Evolutionary conservation across 2,888 invertebrate genomes (phyloP), one percentile per base, ranked within the genome.

Genomic region (Macrophya alboannulata): DNA sequence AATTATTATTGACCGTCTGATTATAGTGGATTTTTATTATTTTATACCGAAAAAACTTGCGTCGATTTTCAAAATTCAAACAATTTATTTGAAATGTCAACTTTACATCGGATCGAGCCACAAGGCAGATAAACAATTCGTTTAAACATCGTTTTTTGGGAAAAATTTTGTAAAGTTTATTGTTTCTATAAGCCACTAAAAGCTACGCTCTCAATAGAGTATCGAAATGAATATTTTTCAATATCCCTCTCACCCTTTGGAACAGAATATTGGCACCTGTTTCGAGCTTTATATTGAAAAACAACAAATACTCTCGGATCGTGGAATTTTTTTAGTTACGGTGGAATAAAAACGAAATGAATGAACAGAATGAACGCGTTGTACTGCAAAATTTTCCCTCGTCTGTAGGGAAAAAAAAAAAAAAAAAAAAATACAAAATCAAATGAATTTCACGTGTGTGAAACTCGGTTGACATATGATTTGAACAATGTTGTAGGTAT

Each of bases 1-100:
- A n/a, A 62, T 43, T 81, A 77, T 43, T 15, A 59, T 51, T n/a
- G 43, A 79, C 9, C 45, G 45, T 74, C 21, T 31, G 25, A 74
- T 72, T 72, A 21, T 6, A 17, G 12, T 25, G 43, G 43, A 9
- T 21, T 3, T 21, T 45, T 45, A 74, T 21, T 74, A 45, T 45
- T 45, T 25, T 4, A 17, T 45, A 25, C 31, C 17, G 31, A 31
- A 68, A 15, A 68, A 68, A 37, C 37, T 37, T 1, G 15, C 25
- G 12, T 25, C 10, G 10, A 21, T 62, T 62, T 9, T 25, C 43
- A 6, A n/a, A n/a, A 9, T 72, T 62, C 8, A 31, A 31, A 31
- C 31, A 31, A 31, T 31, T 31, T 31, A 31, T 31, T 31, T 31
- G 31, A 31, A 31, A 31, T 31, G 3, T 31, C 31, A 31, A 31